These are phyloP conservation scores for Sphaerophoria taeniata DNA, from an alignment of 2,888 invertebrate genomes.

Conservation along the genomic window DNA sequence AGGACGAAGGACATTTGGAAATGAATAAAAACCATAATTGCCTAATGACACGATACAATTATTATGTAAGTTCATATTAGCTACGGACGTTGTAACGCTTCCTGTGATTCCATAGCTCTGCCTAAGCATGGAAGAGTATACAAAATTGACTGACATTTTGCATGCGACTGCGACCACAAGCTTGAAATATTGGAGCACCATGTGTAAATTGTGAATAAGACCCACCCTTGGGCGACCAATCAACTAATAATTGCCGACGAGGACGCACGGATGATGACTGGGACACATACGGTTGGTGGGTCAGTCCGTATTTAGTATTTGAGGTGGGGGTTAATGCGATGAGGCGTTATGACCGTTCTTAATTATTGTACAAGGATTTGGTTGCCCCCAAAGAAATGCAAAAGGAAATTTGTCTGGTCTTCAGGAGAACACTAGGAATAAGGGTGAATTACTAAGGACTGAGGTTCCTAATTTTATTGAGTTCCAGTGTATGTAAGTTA, in stretches of 20 bases:
- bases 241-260: slow-evolving; percentile 60
- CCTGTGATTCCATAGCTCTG: neutral
- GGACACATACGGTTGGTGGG: slow-evolving; percentile 20
- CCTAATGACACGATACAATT: slow-evolving; percentile 75
- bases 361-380: slow-evolving; percentile 50
- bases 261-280: slow-evolving; percentile 35
- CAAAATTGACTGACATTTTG: slow-evolving; percentile 70
- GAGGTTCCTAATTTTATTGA: no score
- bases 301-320: neutral
- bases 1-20: slow-evolving; percentile 21
- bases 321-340: slow-evolving; percentile 1
- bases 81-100: slow-evolving; percentile 3
- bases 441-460: neutral
- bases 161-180: slow-evolving; percentile 54
- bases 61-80: slow-evolving; percentile 57
- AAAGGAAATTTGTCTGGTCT: slow-evolving; percentile 11
- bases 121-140: slow-evolving; percentile 12
- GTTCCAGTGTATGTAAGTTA: no score
- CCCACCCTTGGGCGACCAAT: slow-evolving; percentile 47
- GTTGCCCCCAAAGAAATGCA: slow-evolving; percentile 13
- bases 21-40: slow-evolving; percentile 72
- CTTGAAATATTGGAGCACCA: slow-evolving; percentile 13
- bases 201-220: neutral
- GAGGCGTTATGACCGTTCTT: slow-evolving; percentile 58
- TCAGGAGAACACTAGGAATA: slow-evolving; percentile 19